Base-by-base conservation (phyloP, 1,140 invertebrate genomes). In the Brachionus manjavacas region DNA sequence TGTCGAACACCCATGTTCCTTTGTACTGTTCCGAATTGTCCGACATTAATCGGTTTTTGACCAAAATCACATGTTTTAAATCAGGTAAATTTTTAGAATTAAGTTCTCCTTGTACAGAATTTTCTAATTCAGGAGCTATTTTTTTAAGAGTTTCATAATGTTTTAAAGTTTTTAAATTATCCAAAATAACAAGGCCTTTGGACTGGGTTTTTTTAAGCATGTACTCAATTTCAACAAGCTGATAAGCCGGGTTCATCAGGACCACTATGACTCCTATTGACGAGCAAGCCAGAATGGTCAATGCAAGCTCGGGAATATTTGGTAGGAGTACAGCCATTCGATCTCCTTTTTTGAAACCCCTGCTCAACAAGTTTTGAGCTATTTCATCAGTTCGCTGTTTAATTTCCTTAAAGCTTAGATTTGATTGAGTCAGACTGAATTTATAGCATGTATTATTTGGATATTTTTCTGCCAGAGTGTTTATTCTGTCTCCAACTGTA, bases 31-130 rank as follows among this genome's bases (percentile, higher is more conserved):
- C 35, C 0, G 14, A 39, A 41, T 23, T 41, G 14, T 60, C 52
- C 25, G 52, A 41, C n/a, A 81, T 39, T 28, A 68, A 55, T 39
- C 31, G 6, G 43, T 81, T 81, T n/a, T 46, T 46, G 3, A 83
- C 55, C 25, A 83, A 3, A n/a, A 83, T 83, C 12, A 83, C 80
- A 83, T 83, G 80, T 68, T 72, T 68, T 16, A 83, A 20, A 46
- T 66, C 60, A 12, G 80, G 80, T 39, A 83, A 20, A 46, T 52
- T 68, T 68, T 28, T 72, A 3, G 80, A 68, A 46, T 43, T 83
- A n/a, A 83, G 49, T 52, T 83, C 80, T 41, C 80, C 80, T 46
- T 43, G 25, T 2, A 12, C 9, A 1, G 35, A 39, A 39, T 41
- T 46, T 31, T 43, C 31, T 8, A 83, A 16, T 31, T 83, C 80